Percentiles rank a stretch among this genome's conserved stretches.
Evolutionary conservation across 1,140 invertebrate genomes (phyloP).

Genomic region (Drosophila takahashii): DNA sequence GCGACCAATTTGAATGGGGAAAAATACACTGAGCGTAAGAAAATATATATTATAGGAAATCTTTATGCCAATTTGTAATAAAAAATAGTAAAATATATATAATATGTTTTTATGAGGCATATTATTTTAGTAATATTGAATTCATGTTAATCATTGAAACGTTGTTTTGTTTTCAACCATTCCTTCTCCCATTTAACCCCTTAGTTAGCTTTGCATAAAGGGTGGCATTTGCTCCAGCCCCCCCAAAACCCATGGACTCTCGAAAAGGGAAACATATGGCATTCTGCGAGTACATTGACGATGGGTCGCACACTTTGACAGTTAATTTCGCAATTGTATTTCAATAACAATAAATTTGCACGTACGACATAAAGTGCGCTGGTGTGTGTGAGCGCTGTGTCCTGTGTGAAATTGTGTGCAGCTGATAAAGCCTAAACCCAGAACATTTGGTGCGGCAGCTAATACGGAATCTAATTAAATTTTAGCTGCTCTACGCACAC

Average conservation of each 20-base stretch:
- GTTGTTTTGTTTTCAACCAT: neutral
- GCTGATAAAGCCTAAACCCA: conserved; percentile 40
- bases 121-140: neutral
- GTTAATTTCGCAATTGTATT: conserved; percentile 85
- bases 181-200: neutral
- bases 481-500: conserved; percentile 64
- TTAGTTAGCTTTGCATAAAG: conserved; percentile 1
- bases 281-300: conserved; percentile 58
- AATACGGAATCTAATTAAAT: conserved; percentile 80
- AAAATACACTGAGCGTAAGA: neutral
- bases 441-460: conserved; percentile 65
- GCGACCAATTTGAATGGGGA: neutral
- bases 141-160: neutral
- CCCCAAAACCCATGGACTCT: conserved; percentile 1
- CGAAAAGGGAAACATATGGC: conserved; percentile 60
- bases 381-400: conserved; percentile 16
- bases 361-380: conserved; percentile 68
- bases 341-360: conserved; percentile 84
- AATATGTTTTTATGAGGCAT: too few species aligned
- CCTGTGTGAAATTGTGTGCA: conserved; percentile 8
- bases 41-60: too few species aligned
- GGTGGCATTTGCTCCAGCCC: neutral
- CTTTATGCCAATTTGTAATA: too few species aligned
- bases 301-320: conserved; percentile 82
- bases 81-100: neutral